Conservation (phyloP, 2,113 vertebrate genomes). For the Talpa occidentalis region DNA sequence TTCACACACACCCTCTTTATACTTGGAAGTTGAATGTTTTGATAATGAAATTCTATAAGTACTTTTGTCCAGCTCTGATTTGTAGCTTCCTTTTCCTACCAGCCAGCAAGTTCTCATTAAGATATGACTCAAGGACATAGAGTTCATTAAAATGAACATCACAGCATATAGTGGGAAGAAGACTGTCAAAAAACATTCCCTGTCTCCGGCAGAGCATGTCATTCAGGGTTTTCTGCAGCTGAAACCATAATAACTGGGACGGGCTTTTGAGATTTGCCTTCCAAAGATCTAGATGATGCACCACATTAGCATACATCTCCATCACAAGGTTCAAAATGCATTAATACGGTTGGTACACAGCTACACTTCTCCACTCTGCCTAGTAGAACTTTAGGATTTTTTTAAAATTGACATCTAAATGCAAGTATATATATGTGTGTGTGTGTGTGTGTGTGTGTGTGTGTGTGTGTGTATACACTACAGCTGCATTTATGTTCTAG, state of each 20-base stretch:
- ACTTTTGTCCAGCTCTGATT: not conserved
- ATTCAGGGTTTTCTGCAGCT: not conserved
- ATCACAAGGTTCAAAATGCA: not conserved
- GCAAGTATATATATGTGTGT: not conserved
- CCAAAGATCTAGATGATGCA: not conserved
- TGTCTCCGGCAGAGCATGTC: not conserved
- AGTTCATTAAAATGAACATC: not conserved
- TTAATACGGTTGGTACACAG: not conserved
- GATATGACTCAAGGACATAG: constrained; percentile 17
- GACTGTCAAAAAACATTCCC: not conserved
- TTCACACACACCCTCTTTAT: not conserved
- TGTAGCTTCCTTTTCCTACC: not conserved
- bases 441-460: too few species aligned
- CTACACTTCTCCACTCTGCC: not conserved
- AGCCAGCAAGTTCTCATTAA: not conserved
- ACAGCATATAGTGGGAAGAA: not conserved
- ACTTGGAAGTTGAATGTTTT: not conserved
- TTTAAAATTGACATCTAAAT: not conserved
- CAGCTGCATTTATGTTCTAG: not conserved
- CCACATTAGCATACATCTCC: not conserved
- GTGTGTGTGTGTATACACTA: too few species aligned
- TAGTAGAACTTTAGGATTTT: not conserved
- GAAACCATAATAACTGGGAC: not conserved
- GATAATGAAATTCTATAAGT: constrained; percentile 3
- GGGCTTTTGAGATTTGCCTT: not conserved